Evolutionary conservation across 2,113 vertebrate genomes (phyloP).

Genomic region (Scomber colias): DNA sequence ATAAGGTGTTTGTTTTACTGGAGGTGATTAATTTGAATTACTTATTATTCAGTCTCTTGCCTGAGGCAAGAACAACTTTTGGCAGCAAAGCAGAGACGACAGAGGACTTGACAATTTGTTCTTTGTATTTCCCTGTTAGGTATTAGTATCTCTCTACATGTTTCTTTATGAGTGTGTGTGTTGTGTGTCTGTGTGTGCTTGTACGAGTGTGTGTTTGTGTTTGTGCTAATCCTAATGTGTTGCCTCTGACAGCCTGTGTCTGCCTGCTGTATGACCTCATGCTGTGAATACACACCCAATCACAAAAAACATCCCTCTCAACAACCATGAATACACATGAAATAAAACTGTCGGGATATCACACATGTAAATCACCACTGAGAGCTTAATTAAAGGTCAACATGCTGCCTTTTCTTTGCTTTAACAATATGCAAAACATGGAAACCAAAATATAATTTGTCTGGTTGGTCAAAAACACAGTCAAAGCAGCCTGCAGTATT

Average conservation of each 20-base stretch:
- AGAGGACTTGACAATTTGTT: constrained; percentile 12
- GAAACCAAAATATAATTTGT: constrained; percentile 36
- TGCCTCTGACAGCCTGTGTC: constrained; percentile 31
- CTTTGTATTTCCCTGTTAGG: constrained; percentile 25
- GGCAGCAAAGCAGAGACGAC: constrained; percentile 39
- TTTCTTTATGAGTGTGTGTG: background rate
- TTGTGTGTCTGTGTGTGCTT: background rate
- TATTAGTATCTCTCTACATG: constrained; percentile 34
- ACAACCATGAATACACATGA: constrained; percentile 21
- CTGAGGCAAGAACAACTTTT: constrained; percentile 20
- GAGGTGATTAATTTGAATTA: constrained; percentile 19
- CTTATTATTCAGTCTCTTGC: constrained; percentile 14
- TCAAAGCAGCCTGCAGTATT: background rate
- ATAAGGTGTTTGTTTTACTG: constrained; percentile 24
- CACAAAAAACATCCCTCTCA: constrained; percentile 19
- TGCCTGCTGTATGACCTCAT: constrained; percentile 24
- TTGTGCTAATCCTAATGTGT: constrained; percentile 38
- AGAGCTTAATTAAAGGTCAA: constrained; percentile 14
- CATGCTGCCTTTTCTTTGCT: constrained; percentile 25
- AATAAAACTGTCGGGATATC: constrained; percentile 21
- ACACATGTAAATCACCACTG: background rate
- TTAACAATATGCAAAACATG: constrained; percentile 9
- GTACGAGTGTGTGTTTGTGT: constrained; percentile 8
- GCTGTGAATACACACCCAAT: constrained; percentile 40
- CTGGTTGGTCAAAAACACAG: constrained; percentile 33